phyloP scores from a whole-genome alignment of 1,140 invertebrate genomes.

The Trichonephila clavata region DNA sequence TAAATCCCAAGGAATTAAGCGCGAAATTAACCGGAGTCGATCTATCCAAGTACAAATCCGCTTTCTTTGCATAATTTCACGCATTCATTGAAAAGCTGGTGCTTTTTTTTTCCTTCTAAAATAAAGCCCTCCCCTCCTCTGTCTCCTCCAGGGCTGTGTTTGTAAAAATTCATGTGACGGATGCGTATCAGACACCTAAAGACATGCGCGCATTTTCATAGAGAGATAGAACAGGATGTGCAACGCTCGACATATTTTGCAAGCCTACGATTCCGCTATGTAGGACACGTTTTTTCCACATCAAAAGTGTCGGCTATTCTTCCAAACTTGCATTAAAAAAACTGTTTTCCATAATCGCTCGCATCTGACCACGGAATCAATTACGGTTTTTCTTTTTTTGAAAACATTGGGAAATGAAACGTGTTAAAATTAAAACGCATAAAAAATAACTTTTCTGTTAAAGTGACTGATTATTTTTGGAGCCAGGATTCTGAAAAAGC shows the following conservation, averaged over 20 bases:
- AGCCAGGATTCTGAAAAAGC: too few species aligned
- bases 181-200: conserved; percentile 48
- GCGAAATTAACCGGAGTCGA: not conserved
- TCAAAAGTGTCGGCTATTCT: conserved; percentile 1
- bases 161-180: conserved; percentile 34
- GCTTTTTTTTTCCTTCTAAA: not conserved
- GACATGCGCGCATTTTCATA: conserved; percentile 12
- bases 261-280: conserved; percentile 12
- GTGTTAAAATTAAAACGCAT: not conserved
- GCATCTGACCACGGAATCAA: not conserved
- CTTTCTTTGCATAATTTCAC: conserved; percentile 30
- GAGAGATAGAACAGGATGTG: conserved; percentile 24
- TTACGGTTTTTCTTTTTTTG: not conserved
- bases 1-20: not conserved
- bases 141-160: not conserved
- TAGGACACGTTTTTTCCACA: conserved; percentile 14
- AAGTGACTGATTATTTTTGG: too few species aligned
- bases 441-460: too few species aligned
- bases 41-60: conserved; percentile 28
- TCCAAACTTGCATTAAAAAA: conserved; percentile 13
- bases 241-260: conserved; percentile 37
- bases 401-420: not conserved
- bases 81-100: conserved; percentile 3
- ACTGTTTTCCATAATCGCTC: not conserved
- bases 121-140: not conserved